Evolutionary conservation across 2,113 vertebrate species (phyloP), one percentile per base, ranked within the genome.

Genomic region (Tautogolabrus adspersus): DNA sequence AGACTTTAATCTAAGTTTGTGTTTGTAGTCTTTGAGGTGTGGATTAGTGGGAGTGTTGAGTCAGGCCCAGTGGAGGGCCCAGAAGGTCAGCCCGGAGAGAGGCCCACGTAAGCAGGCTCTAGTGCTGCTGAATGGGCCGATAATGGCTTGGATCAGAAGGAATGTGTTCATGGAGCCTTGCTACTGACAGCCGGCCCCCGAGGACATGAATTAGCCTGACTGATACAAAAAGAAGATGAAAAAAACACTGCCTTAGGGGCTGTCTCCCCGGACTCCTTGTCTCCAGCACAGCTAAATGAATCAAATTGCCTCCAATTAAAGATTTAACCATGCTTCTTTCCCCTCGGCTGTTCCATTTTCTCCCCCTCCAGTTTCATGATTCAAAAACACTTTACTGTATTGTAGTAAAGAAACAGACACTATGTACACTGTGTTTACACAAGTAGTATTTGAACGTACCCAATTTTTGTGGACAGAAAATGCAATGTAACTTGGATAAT

Each of bases 301-400:
- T 94, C 81, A 88, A 92, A 94, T 92, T 93, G 92, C 86, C 76
- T 91, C 91, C 89, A 94, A 92, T 93, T 93, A 92, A 92, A 92
- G 87, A 93, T 93, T 94, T 88, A 91, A 89, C 88, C 73, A 84
- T 88, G 60, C 75, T 84, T 86, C 63, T 86, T 86, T 75, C 74
- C 69, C 78, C 66, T 51, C 22, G 66, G 76, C 77, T 69, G 51
- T 82, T 83, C 51, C 52, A 52, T 84, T 78, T 89, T 72, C 37
- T 74, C 56, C 76, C 69, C 72, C 77, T 73, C 23, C 13, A 40
- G 30, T 88, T 86, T 81, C 49, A 66, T 73, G 62, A 81, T 75
- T 71, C 30, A 72, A 70, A 84, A 84, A 75, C 62, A 80, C 30
- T 49, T 71, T 46, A 63, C 47, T 69, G 49, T 5, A 23, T 38